Base-by-base conservation (phyloP, 2,113 vertebrate genomes). In the Datnioides undecimradiatus region DNA sequence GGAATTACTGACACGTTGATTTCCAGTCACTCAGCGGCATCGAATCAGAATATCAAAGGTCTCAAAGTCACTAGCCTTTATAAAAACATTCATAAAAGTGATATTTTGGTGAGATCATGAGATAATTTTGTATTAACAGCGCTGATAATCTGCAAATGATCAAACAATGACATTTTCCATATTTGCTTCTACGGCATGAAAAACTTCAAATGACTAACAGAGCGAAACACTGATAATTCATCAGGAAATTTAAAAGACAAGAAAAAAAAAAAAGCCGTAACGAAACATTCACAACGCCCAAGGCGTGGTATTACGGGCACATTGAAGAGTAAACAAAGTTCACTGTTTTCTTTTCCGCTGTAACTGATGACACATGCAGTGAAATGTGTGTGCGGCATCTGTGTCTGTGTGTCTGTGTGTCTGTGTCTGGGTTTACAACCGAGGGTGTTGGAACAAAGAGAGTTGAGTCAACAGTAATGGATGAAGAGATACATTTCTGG, bases 391-490 rank as follows among this genome's bases (percentile, higher is more conserved):
- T 74, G 94, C 93, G 95, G 94, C 68, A 94, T 95, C 94, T 68
- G 46, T 16, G 46, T 33, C 41, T 31, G 38, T 63, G 59, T 33
- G 54, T 57, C 92, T 86, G 92, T 86, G 91, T 93, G 94, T 91
- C 93, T 82, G 94, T 94, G 95, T 95, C 93, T 96, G 96, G 91
- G 95, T 95, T 95, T 95, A 95, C 88, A 93, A 95, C 92, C 91
- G 94, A 93, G 94, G 95, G 94, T 95, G 89, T 91, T 90, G 95
- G 95, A 94, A 95, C 94, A 95, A 96, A 95, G 95, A 96, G 93
- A 95, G 96, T 96, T 96, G 96, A 97, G 97, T 98, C 97, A 98
- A 99, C 97, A 91, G 95, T 94, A 90, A 93, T 93, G 95, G 94
- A 96, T 95, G 93, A 96, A 95, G 93, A 95, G 94, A 93, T 89